Evolutionary conservation across 1,140 invertebrate genomes (phyloP).

Genomic region (Meloidogyne floridensis): DNA sequence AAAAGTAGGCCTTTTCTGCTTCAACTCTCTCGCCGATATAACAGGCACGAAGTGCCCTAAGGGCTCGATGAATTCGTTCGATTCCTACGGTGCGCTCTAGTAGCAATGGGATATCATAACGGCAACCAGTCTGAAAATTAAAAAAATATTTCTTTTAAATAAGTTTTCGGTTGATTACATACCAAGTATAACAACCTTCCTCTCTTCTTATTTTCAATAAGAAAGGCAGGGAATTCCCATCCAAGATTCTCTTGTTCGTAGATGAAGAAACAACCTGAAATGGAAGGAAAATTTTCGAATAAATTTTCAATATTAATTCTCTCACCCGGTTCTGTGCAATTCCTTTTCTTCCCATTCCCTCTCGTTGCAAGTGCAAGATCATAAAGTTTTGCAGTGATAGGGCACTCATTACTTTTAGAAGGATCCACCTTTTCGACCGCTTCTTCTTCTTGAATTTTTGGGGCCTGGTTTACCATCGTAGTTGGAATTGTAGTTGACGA

Average conservation of each 20-base stretch:
- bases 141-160: background rate
- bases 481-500: too few species aligned
- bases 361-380: background rate
- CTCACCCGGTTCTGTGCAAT: background rate
- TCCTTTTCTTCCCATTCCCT: background rate
- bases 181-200: background rate
- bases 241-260: background rate
- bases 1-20: background rate
- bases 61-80: background rate
- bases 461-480: too few species aligned
- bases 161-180: background rate
- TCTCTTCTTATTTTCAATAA: background rate
- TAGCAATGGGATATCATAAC: background rate
- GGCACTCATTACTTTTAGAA: background rate
- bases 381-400: background rate
- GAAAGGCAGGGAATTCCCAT: background rate
- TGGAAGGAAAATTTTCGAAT: background rate
- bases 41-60: background rate
- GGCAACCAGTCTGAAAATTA: background rate
- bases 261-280: background rate
- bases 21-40: background rate
- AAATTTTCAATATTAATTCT: background rate
- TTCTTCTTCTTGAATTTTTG: too few species aligned
- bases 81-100: background rate
- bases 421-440: too few species aligned